A percentile compares a stretch with the other conserved stretches of the same genome.
These are phyloP conservation scores for Petrocephalus schoutedeni DNA, from an alignment of 2,797 vertebrate species.

Conservation along the genomic window DNA sequence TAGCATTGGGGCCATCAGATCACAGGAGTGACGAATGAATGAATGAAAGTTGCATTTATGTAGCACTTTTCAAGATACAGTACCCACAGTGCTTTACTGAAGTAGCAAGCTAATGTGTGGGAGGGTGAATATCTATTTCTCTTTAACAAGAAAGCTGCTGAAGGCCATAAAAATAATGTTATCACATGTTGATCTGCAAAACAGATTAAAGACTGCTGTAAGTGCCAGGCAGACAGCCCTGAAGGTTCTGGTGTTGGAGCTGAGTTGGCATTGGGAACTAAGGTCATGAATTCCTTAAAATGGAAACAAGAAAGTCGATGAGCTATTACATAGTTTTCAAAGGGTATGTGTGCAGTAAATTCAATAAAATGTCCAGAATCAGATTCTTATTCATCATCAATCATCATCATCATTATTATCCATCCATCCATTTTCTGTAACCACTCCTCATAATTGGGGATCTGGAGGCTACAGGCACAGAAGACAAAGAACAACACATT, in stretches of 20 bases:
- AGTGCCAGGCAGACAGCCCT: neutral
- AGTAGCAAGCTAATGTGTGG: neutral
- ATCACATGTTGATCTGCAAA: neutral
- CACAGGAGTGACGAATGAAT: neutral
- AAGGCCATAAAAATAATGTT: neutral
- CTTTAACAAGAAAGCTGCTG: neutral
- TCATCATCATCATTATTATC: neutral
- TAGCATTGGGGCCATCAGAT: neutral
- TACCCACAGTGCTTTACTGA: too few relatives aligned
- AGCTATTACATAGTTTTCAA: neutral
- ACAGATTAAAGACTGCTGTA: neutral
- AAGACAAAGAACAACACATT: neutral
- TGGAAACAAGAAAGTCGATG: neutral
- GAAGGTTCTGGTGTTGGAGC: neutral
- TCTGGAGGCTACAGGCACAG: neutral
- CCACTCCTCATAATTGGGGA: neutral
- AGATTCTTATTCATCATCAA: too few relatives aligned
- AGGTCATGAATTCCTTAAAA: neutral
- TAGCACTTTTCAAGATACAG: too few relatives aligned
- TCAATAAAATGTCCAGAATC: neutral
- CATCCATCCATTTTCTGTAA: neutral
- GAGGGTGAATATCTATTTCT: neutral
- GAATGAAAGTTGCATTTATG: too few relatives aligned
- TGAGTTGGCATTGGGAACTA: neutral
- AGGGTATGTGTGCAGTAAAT: neutral